phyloP scores from a whole-genome alignment of 1,140 invertebrate species.

The Drosophila grimshawi region DNA sequence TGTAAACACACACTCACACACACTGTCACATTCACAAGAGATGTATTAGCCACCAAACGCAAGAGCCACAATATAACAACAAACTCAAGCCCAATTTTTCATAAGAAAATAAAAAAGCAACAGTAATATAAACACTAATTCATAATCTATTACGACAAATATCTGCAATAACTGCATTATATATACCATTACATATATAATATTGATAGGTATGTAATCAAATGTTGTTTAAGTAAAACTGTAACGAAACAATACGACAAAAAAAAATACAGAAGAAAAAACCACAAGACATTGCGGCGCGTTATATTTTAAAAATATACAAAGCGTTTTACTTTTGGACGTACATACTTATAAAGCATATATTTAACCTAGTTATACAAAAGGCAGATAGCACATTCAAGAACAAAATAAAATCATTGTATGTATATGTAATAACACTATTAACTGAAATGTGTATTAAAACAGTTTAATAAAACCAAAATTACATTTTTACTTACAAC shows the following conservation, averaged over 20 bases:
- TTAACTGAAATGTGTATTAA: constrained; percentile 62
- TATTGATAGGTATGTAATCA: constrained; percentile 46
- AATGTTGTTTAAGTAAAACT: constrained; percentile 52
- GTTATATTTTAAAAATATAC: constrained; percentile 64
- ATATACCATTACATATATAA: constrained; percentile 52
- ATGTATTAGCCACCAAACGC: constrained; percentile 17
- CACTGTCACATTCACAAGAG: constrained; percentile 1
- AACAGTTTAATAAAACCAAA: constrained; percentile 39
- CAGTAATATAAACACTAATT: constrained; percentile 27
- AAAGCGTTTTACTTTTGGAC: constrained; percentile 62
- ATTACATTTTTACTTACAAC: constrained; percentile 17
- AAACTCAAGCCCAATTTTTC: constrained; percentile 25
- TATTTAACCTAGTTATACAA: constrained; percentile 62
- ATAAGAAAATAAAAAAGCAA: constrained; percentile 11
- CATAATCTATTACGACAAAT: constrained; percentile 37
- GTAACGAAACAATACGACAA: constrained; percentile 1
- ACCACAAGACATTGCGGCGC: constrained; percentile 28
- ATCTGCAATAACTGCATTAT: constrained; percentile 58
- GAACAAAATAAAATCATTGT: constrained; percentile 33
- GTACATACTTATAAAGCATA: constrained; percentile 64
- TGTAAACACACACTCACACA: constrained; percentile 15
- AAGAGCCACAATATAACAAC: constrained; percentile 24
- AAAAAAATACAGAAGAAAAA: constrained; percentile 5
- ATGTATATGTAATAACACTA: constrained; percentile 58
- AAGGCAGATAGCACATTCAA: constrained; percentile 32